Evolutionary conservation across 2,888 invertebrate genomes (phyloP), one percentile per base, ranked within the genome.

Genomic region (Chrysolina haemoptera): DNA sequence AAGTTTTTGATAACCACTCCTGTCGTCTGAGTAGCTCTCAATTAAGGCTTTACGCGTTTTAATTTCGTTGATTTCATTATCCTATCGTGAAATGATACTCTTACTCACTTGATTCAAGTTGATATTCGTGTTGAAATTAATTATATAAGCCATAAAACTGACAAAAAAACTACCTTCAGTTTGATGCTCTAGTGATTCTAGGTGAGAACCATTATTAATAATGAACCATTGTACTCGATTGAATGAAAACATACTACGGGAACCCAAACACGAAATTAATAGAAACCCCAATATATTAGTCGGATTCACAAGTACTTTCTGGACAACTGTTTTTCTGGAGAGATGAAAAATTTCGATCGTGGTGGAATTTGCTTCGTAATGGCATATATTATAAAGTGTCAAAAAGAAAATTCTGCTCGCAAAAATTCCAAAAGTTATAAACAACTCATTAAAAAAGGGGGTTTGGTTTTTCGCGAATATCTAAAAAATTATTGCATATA

Each of bases 41-140:
- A 76, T 76, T 72, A 75, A 64, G 64, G 75, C 75, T 70, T 70
- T 68, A 70, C 75, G 65, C 70, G 73, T 73, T 70, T 76, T 71
- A 76, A 76, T 76, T 75, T 69, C 41, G 41, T 76, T 71, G 73
- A 76, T 76, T 75, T 69, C 41, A 55, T 64, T 62, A 69, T 40
- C 43, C 27, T 71, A 74, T 68, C 68, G 18, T 48, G 65, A 14
- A 69, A 69, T 62, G 65, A 70, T 74, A 64, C 62, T 62, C 50
- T 68, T 27, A 59, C 59, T 62, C 53, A n/a, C 68, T 71, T 68
- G 65, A 68, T 16, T 64, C 41, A 59, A 74, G 66, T 65, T 22
- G 65, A 65, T 69, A 50, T 41, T 41, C 35, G 43, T 62, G 62
- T 73, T 73, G 64, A 73, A 64, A 73, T 68, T 11, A 43, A 64